phyloP scores from a whole-genome alignment of 2,888 invertebrate genomes.

The Rhodophaea formosa region DNA sequence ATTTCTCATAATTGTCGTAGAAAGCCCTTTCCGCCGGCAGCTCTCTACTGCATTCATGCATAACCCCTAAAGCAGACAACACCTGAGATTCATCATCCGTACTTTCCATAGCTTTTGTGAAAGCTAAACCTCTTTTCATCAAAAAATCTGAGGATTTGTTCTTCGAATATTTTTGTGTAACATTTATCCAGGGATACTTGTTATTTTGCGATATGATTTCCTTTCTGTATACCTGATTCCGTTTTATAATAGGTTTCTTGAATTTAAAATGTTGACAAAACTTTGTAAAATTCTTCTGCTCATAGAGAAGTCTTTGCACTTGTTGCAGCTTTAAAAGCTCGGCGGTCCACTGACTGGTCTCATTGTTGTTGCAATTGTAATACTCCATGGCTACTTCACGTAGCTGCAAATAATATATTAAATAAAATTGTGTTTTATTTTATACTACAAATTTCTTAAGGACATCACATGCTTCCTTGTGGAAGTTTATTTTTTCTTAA shows the following conservation, averaged over 20 bases:
- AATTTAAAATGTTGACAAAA: conserved; percentile 62
- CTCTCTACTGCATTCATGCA: conserved; percentile 55
- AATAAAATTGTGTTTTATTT: not conserved
- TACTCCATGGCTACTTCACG: conserved; percentile 88
- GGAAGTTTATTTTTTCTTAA: too few species aligned
- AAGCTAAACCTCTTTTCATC: conserved; percentile 56
- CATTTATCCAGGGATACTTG: conserved; percentile 69
- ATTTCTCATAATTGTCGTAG: conserved; percentile 62
- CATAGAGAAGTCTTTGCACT: conserved; percentile 63
- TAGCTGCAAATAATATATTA: conserved; percentile 69
- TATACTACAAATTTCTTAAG: not conserved
- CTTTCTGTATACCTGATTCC: conserved; percentile 43
- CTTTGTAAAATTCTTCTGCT: conserved; percentile 61
- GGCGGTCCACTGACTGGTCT: conserved; percentile 66
- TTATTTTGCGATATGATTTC: conserved; percentile 61
- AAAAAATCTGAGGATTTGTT: conserved; percentile 54
- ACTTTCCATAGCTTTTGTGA: conserved; percentile 50
- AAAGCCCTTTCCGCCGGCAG: conserved; percentile 63
- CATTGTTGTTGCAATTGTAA: conserved; percentile 83
- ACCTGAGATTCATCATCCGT: conserved; percentile 47
- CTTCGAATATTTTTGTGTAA: conserved; percentile 56
- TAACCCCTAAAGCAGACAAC: conserved; percentile 49
- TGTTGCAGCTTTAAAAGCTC: conserved; percentile 69
- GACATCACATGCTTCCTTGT: too few species aligned
- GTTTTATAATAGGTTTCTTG: conserved; percentile 47